Evolutionary conservation across 2,797 vertebrate species (phyloP).

Genomic region (Galago senegalensis): DNA sequence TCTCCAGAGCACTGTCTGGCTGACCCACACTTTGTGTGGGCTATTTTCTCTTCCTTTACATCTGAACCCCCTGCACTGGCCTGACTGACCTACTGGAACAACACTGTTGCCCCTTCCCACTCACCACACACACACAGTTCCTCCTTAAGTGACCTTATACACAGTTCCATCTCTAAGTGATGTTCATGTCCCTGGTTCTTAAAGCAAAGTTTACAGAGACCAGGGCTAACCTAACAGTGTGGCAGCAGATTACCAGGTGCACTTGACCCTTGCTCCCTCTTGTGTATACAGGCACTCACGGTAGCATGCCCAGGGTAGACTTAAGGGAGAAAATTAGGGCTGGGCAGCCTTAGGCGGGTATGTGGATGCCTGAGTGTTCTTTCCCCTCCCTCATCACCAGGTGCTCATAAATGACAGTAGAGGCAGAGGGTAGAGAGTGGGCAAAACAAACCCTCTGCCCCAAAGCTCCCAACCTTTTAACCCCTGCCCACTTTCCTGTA

Average conservation of each 20-base stretch:
- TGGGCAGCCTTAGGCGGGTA: neutral
- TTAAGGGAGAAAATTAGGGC: neutral
- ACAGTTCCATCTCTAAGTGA: neutral
- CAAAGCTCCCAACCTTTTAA: neutral
- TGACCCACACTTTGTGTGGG: neutral
- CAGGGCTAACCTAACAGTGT: neutral
- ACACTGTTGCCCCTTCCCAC: neutral
- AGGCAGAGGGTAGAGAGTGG: neutral
- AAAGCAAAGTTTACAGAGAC: conserved; percentile 35
- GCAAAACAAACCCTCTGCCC: neutral
- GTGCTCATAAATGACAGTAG: neutral
- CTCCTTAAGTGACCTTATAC: neutral
- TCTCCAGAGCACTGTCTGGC: neutral
- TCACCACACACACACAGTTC: neutral
- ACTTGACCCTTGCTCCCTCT: neutral
- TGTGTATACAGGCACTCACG: neutral
- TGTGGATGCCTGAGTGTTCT: neutral
- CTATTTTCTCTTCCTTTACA: neutral
- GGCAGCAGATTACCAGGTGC: neutral
- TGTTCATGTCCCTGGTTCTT: neutral
- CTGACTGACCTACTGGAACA: neutral
- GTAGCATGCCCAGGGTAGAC: neutral
- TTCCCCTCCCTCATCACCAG: neutral
- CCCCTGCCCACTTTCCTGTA: neutral
- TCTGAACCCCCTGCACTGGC: neutral